Base-by-base conservation (phyloP, 2,113 vertebrate species). In the Antidorcas marsupialis region DNA sequence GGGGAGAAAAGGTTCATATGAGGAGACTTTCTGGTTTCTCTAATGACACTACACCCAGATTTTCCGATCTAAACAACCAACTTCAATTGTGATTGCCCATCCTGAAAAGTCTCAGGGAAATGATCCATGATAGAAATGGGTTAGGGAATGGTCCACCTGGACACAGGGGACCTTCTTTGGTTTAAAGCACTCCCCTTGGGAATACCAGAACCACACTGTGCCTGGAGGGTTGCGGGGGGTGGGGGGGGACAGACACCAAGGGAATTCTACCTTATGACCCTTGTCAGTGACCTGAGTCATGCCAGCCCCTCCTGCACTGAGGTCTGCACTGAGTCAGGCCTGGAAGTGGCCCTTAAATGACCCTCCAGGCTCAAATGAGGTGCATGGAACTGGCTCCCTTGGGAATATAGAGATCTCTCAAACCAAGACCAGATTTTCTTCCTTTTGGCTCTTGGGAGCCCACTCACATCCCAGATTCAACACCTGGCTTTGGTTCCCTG, bases 71-170 rank as follows among this genome's bases (percentile, higher is more conserved):
- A 53, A 97, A 97, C 89, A 96, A 74, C 25, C 74, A 14, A 21
- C 55, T 95, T 91, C 27, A 5, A 64, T 52, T n/a, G 55, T 91
- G 88, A 97, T 50, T 98, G 79, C 95, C 90, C 82, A 50, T 79
- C 53, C 90, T 11, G 88, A 94, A 97, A 96, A 84, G 55, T 96
- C 96, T 96, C 82, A 96, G 91, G 85, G 84, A 97, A 97, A 74
- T 67, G 71, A 98, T 94, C 88, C 2, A 2, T 82, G 95, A 94
- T 52, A 93, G 84, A 93, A 92, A 59, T 30, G 60, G 81, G 36
- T 81, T 91, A 97, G 97, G 95, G 87, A 86, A 50, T 7, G 50
- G 52, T 71, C 92, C 86, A 89, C 92, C 59, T 81, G 83, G 92
- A 91, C 59, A 6, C 36, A 25, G 67, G 6, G 74, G 67, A 27